Percentiles rank a stretch among this genome's conserved stretches.
Conservation (phyloP, 23 tunicate species). For the Styela plicata region DNA sequence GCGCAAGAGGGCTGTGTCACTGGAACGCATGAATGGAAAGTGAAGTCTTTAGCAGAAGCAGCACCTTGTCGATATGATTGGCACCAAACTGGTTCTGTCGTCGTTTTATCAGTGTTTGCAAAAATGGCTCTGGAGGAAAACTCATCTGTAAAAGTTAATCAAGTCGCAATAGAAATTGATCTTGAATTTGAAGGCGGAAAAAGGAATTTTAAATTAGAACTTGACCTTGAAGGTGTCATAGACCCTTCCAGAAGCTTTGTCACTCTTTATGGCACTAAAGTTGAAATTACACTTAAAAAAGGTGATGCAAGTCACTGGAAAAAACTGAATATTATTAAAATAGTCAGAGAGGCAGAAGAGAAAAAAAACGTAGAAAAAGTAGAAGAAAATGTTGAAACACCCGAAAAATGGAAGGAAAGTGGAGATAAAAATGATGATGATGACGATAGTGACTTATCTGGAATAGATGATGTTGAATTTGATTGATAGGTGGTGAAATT, state of each 20-base stretch:
- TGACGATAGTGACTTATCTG: slow-evolving; percentile 63
- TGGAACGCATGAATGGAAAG: slow-evolving; percentile 66
- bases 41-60: neutral
- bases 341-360: slow-evolving; percentile 25
- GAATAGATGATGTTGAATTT: slow-evolving; percentile 79
- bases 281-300: slow-evolving; percentile 55
- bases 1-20: slow-evolving; percentile 81
- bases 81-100: slow-evolving; percentile 83
- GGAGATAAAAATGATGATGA: slow-evolving; percentile 17
- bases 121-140: slow-evolving; percentile 45
- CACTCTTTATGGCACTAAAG: slow-evolving; percentile 64
- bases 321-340: neutral
- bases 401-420: neutral
- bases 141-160: slow-evolving; percentile 58
- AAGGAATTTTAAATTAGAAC: slow-evolving; percentile 47
- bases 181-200: slow-evolving; percentile 65
- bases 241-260: slow-evolving; percentile 54
- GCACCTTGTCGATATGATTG: slow-evolving; percentile 71
- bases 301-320: slow-evolving; percentile 50
- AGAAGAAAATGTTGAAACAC: too few species aligned
- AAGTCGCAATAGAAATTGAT: slow-evolving; percentile 31
- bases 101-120: slow-evolving; percentile 64
- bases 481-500: slow-evolving; percentile 35
- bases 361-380: neutral
- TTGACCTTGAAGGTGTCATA: slow-evolving; percentile 56